Evolutionary conservation across 35 echinoderm and acorn worm genomes (phyloP).

Genomic region (Ophioderma brevispina): DNA sequence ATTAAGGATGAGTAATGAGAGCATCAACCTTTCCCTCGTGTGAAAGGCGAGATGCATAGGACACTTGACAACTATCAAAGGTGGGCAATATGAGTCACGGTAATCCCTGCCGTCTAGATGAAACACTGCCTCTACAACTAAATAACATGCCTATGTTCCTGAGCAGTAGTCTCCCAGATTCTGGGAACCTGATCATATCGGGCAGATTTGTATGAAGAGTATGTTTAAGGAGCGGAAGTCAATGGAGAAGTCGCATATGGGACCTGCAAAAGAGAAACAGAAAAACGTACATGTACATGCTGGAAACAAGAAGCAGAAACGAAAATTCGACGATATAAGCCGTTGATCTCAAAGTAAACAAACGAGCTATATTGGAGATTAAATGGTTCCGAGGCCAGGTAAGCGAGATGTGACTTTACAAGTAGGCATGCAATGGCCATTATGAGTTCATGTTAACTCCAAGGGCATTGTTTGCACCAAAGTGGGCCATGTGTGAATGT

Average conservation of each 20-base stretch:
- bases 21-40: neutral
- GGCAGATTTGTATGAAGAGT: neutral
- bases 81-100: conserved; percentile 12
- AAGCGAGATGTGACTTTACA: too few species aligned
- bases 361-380: conserved; percentile 51
- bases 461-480: conserved; percentile 53
- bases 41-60: neutral
- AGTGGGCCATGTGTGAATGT: conserved; percentile 25
- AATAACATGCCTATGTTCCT: conserved; percentile 10
- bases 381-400: conserved; percentile 54
- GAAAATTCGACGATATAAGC: conserved; percentile 35
- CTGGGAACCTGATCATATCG: conserved; percentile 1
- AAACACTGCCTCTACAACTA: neutral
- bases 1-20: neutral
- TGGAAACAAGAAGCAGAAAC: conserved; percentile 23
- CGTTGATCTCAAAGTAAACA: conserved; percentile 57
- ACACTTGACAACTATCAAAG: conserved; percentile 13
- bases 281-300: conserved; percentile 56
- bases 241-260: conserved; percentile 19
- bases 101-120: neutral
- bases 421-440: conserved; percentile 51
- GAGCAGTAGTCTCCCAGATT: conserved; percentile 15
- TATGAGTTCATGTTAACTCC: conserved; percentile 58
- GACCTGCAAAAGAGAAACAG: conserved; percentile 34
- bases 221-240: neutral